phyloP scores from a whole-genome alignment of 92 coral and sea anemone genomes.

The Nematostella vectensis region DNA sequence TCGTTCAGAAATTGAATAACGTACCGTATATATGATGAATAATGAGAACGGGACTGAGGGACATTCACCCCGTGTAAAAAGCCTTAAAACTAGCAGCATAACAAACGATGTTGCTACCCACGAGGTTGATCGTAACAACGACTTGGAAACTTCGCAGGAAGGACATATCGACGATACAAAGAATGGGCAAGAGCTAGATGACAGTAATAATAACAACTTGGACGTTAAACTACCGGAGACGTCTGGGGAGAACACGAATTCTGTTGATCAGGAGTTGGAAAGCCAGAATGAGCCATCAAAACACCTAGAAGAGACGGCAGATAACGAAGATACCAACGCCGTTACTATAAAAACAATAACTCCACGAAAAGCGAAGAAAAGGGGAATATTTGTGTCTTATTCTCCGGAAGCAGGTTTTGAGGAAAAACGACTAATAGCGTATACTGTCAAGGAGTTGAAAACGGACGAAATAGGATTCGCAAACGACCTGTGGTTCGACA shows the following conservation, averaged over 20 bases:
- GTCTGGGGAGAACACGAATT: too few relatives aligned
- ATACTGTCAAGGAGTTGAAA: constrained; percentile 76
- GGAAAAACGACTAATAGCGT: constrained; percentile 70
- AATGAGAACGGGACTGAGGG: not conserved
- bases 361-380: constrained; percentile 53
- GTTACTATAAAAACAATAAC: constrained; percentile 32
- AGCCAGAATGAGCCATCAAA: not conserved
- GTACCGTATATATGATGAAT: too few relatives aligned
- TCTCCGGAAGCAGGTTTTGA: constrained; percentile 69
- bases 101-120: too few relatives aligned
- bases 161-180: too few relatives aligned
- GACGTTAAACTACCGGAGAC: too few relatives aligned
- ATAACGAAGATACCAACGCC: not conserved
- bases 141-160: too few relatives aligned
- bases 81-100: not conserved
- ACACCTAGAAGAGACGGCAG: not conserved
- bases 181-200: too few relatives aligned
- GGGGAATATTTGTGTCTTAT: constrained; percentile 86
- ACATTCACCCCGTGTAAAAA: not conserved
- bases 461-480: constrained; percentile 63
- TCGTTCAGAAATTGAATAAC: too few relatives aligned
- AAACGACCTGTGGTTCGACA: constrained; percentile 96
- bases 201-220: too few relatives aligned
- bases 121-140: too few relatives aligned
- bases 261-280: not conserved